phyloP scores from a whole-genome alignment of 2,113 vertebrate species.

The Callocephalon fimbriatum region DNA sequence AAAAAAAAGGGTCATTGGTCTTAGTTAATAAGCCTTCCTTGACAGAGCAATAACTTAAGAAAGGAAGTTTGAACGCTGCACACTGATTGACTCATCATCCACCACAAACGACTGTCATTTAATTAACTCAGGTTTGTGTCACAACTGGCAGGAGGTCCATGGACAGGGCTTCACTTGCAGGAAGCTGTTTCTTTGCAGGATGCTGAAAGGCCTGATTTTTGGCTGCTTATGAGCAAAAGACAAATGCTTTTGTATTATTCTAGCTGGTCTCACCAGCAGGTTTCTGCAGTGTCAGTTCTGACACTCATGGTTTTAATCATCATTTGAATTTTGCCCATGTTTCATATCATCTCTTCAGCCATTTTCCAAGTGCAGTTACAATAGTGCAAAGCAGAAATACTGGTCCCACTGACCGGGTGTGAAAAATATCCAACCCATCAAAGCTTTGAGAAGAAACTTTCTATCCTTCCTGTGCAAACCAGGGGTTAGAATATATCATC shows the following conservation, averaged over 20 bases:
- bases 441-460: background rate
- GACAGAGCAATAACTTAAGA: background rate
- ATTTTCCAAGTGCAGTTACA: background rate
- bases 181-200: background rate
- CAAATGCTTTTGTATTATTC: background rate
- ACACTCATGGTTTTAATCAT: background rate
- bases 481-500: background rate
- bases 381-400: background rate
- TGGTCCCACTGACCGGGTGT: background rate
- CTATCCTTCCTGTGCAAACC: background rate
- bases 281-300: background rate
- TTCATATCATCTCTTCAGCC: background rate
- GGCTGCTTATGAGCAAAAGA: background rate
- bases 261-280: background rate
- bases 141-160: accelerated
- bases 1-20: background rate
- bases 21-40: background rate
- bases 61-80: background rate
- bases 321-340: background rate
- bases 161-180: background rate
- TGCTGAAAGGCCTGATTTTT: background rate
- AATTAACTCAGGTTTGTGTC: background rate
- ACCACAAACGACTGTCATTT: background rate
- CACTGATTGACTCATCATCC: background rate
- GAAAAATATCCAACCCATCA: background rate